phyloP scores from a whole-genome alignment of 2,888 invertebrate genomes.

The Tolmerus cingulatus region DNA sequence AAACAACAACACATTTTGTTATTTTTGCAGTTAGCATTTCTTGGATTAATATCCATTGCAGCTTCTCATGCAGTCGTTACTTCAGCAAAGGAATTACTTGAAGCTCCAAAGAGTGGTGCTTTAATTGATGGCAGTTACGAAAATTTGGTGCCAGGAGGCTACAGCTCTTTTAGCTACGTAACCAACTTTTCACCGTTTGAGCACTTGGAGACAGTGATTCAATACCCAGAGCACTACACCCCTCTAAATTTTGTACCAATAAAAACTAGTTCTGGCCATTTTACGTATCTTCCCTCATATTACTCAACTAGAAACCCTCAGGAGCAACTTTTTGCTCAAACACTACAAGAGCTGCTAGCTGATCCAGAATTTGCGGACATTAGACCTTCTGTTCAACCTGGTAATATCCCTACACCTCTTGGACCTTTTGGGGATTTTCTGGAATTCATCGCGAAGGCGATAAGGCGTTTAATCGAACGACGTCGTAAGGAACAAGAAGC shows the following conservation, averaged over 20 bases:
- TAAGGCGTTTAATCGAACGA: neutral
- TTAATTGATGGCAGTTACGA: neutral
- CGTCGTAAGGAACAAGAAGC: neutral
- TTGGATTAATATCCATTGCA: neutral
- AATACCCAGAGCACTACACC: neutral
- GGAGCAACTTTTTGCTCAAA: neutral
- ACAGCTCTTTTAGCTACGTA: neutral
- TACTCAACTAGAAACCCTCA: neutral
- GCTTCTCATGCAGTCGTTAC: neutral
- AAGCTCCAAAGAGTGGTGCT: neutral
- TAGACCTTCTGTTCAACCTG: neutral
- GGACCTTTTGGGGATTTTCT: neutral
- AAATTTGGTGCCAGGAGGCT: neutral
- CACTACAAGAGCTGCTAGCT: neutral
- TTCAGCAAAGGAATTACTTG: neutral
- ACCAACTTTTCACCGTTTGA: neutral
- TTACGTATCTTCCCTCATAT: neutral
- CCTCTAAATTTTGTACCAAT: neutral
- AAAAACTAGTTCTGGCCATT: neutral
- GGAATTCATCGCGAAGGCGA: neutral
- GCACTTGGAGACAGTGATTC: neutral
- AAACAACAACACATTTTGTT: neutral
- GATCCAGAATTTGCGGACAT: neutral
- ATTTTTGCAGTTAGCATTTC: neutral
- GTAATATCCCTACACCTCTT: neutral